Percentiles rank a stretch among this genome's conserved stretches.
These are phyloP conservation scores for Lepilemur ruficaudatus DNA, from an alignment of 2,797 vertebrate genomes.

Conservation along the genomic window DNA sequence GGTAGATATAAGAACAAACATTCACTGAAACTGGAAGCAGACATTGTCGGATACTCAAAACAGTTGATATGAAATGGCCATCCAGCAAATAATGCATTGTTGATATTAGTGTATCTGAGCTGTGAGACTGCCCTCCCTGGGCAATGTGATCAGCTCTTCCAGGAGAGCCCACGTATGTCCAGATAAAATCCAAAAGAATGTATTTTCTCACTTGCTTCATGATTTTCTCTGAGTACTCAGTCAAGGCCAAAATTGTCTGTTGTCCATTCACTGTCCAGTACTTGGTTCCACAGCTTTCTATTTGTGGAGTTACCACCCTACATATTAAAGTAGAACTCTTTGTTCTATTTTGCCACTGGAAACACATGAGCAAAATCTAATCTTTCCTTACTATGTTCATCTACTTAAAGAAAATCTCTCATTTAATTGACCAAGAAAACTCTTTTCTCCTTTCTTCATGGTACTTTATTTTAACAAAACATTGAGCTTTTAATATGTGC, in stretches of 20 bases:
- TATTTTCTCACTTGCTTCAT: conserved; percentile 15
- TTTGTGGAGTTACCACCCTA: neutral
- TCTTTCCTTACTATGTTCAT: neutral
- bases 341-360: conserved; percentile 6
- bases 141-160: neutral
- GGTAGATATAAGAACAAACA: neutral
- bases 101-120: neutral
- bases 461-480: neutral
- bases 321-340: neutral
- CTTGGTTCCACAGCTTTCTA: neutral
- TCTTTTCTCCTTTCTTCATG: neutral
- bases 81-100: neutral
- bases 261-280: conserved; percentile 22
- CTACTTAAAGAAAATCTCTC: neutral
- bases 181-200: neutral
- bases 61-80: neutral
- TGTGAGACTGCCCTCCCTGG: neutral
- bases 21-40: neutral
- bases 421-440: neutral
- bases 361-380: conserved; percentile 46
- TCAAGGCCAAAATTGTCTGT: conserved; percentile 34
- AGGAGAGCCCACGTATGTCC: neutral
- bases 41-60: neutral
- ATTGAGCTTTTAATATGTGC: neutral
- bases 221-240: conserved; percentile 42